These are phyloP conservation scores for Rostratula benghalensis DNA, from an alignment of 2,113 vertebrate species.

Conservation along the genomic window DNA sequence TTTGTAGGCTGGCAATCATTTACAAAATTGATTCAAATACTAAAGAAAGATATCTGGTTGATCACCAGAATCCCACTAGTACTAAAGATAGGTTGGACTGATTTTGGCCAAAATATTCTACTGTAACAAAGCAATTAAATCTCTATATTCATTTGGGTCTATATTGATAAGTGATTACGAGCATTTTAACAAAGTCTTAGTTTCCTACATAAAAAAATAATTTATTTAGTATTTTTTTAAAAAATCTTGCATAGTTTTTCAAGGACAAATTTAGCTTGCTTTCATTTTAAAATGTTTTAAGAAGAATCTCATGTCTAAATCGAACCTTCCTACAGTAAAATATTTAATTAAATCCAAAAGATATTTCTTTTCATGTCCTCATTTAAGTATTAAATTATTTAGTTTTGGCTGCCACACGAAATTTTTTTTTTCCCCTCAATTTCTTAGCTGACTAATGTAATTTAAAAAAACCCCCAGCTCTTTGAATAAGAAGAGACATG, in stretches of 20 bases:
- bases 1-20: neutral
- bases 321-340: neutral
- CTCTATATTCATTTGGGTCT: neutral
- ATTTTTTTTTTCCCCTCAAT: neutral
- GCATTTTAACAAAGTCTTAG: neutral
- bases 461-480: neutral
- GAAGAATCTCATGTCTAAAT: neutral
- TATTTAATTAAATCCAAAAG: neutral
- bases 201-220: accelerated
- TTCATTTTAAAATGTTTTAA: neutral
- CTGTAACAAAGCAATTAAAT: neutral
- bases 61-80: neutral
- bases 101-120: neutral
- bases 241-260: neutral
- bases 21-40: neutral
- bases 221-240: neutral
- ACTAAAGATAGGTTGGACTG: neutral
- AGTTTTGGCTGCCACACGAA: neutral
- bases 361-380: neutral
- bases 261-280: neutral
- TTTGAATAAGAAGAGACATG: slow-evolving; percentile 55
- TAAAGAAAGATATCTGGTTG: neutral
- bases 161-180: neutral
- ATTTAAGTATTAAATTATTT: neutral
- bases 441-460: slow-evolving; percentile 48